A percentile compares a stretch with the other conserved stretches of the same genome.
These are phyloP conservation scores for Chrysemys picta DNA, from an alignment of 2,113 vertebrate species.

Conservation along the genomic window DNA sequence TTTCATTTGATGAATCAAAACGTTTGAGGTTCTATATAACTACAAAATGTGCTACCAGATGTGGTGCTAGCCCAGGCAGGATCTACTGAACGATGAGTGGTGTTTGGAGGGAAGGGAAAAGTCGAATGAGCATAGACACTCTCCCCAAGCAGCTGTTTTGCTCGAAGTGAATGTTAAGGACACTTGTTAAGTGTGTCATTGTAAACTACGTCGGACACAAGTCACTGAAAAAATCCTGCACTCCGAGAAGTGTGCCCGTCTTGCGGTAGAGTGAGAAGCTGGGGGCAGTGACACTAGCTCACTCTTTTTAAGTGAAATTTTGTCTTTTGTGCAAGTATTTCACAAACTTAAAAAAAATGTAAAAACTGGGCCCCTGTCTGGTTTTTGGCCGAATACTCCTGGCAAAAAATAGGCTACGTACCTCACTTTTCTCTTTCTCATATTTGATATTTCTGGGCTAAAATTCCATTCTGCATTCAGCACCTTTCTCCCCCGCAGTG, in stretches of 20 bases:
- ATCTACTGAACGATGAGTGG: neutral
- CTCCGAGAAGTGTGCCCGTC: fast-evolving
- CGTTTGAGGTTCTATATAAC: neutral
- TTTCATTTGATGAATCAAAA: neutral
- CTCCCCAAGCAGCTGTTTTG: neutral
- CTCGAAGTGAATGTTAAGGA: neutral
- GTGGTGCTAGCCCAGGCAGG: neutral
- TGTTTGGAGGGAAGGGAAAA: neutral
- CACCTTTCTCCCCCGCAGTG: neutral
- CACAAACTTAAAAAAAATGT: neutral
- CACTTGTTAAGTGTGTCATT: neutral
- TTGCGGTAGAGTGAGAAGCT: neutral
- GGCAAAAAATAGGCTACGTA: neutral
- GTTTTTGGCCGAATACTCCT: neutral
- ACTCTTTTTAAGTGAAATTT: neutral
- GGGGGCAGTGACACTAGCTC: neutral
- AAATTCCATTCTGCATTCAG: neutral
- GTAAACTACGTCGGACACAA: neutral
- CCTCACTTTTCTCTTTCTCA: neutral
- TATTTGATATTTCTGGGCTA: neutral
- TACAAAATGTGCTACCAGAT: neutral
- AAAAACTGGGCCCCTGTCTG: neutral
- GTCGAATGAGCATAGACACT: neutral
- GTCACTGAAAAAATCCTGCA: neutral
- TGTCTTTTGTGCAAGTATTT: neutral